A percentile compares a stretch with the other conserved stretches of the same genome.
Evolutionary conservation across 2,113 vertebrate species (phyloP).

Genomic region (Callorhinus ursinus): DNA sequence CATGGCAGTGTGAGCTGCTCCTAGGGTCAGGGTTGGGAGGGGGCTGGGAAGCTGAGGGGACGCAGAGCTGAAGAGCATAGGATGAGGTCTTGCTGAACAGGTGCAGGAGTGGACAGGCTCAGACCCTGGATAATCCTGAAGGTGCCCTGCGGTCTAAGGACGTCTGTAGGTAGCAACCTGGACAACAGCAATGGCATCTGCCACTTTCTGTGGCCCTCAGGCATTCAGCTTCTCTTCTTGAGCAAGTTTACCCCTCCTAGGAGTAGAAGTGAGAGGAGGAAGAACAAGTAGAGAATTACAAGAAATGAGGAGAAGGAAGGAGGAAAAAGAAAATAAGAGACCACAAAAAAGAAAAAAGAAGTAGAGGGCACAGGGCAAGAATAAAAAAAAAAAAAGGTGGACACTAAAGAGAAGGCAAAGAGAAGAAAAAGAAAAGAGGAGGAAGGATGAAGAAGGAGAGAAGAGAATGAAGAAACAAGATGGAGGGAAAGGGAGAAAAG

Average conservation of each 20-base stretch:
- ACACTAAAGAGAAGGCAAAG: background rate
- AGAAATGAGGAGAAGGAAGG: background rate
- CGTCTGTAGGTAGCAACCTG: background rate
- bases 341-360: background rate
- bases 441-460: background rate
- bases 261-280: background rate
- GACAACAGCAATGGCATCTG: background rate
- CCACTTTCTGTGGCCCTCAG: background rate
- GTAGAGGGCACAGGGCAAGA: background rate
- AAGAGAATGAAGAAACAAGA: background rate
- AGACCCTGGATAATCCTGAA: background rate
- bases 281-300: background rate
- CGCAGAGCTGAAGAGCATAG: background rate
- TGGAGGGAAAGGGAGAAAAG: background rate
- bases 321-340: background rate
- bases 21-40: fast-evolving
- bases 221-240: background rate
- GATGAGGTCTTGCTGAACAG: background rate
- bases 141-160: background rate
- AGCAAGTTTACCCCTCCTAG: background rate
- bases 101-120: background rate
- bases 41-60: background rate
- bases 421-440: background rate
- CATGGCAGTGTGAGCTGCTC: background rate
- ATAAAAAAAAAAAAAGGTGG: background rate